Evolutionary conservation across 2,797 vertebrate genomes (phyloP), one percentile per base, ranked within the genome.

Genomic region (Hylomyscus alleni): DNA sequence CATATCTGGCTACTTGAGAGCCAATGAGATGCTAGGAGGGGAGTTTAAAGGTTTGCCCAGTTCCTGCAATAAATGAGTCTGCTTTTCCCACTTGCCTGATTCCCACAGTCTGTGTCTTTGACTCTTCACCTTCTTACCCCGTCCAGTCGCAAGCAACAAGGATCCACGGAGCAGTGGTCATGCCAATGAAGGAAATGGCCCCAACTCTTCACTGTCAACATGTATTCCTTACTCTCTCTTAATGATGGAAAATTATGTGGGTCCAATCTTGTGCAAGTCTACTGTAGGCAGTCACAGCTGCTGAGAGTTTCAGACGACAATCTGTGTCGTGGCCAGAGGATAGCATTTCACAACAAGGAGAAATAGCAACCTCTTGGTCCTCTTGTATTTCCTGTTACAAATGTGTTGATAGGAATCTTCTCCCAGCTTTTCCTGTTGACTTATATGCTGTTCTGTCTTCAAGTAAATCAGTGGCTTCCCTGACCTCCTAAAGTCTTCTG

Each of bases 381-480:
- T 69, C 58, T n/a, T 91, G 31, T 17, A 44, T 37, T 37, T 80
- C 24, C 15, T 24, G 87, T 80, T 86, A 60, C 3, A 91, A 75
- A 9, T 58, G 44, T 37, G 3, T 2, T 85, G 14, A 91, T 62
- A 81, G 31, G 52, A 44, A 44, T 22, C 56, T 26, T 83, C 44
- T 47, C 29, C 60, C 20, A 17, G 17, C 17, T 72, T 37, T 72
- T 37, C 67, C 40, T 22, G 47, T 15, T 65, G 31, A 29, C 56
- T 85, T 44, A 82, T 7, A 76, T 75, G 81, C 8, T 96, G 17
- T 29, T 65, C 26, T 90, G 19, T 72, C 60, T 90, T 94, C 47
- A 87, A 93, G 40, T 69, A 81, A 20, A 58, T 12, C 84, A 54
- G 37, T 44, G 90, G 3, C 26, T 87, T 91, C 19, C 76, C 3